Conservation (phyloP, 2,888 invertebrate genomes). For the Drosophila ustulata region DNA sequence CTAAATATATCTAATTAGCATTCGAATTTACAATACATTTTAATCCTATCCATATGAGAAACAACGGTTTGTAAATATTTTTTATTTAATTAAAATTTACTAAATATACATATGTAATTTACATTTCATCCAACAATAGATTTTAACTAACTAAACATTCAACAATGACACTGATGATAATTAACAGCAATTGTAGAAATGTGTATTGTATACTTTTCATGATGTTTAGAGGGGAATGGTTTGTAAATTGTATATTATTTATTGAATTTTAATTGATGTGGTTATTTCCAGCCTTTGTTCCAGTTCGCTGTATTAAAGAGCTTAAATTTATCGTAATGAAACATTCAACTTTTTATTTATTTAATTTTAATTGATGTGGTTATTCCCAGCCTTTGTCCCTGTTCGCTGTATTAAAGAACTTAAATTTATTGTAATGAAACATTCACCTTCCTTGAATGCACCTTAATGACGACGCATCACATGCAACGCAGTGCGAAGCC, state of each 20-base stretch:
- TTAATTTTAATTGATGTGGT: background rate
- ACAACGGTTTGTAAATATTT: too few species aligned
- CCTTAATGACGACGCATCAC: slow-evolving; percentile 25
- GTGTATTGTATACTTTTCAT: background rate
- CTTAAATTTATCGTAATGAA: background rate
- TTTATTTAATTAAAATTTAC: too few species aligned
- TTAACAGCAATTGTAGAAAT: background rate
- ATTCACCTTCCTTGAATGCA: background rate
- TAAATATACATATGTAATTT: background rate
- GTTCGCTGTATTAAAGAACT: background rate
- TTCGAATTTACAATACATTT: background rate
- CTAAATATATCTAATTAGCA: background rate
- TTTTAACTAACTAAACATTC: background rate
- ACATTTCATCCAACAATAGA: background rate
- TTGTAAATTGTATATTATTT: background rate
- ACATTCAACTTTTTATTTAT: background rate
- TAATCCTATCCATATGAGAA: background rate
- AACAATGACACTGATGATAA: background rate
- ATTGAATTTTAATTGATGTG: background rate
- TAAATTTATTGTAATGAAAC: slow-evolving; percentile 1
- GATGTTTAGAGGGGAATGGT: too few species aligned
- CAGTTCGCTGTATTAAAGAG: background rate
- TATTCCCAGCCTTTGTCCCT: too few species aligned
- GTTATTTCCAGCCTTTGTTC: background rate
- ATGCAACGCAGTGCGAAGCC: slow-evolving; percentile 11